A percentile compares a stretch with the other conserved stretches of the same genome.
Conservation (phyloP, 2,113 vertebrate genomes). For the Mugil cephalus region DNA sequence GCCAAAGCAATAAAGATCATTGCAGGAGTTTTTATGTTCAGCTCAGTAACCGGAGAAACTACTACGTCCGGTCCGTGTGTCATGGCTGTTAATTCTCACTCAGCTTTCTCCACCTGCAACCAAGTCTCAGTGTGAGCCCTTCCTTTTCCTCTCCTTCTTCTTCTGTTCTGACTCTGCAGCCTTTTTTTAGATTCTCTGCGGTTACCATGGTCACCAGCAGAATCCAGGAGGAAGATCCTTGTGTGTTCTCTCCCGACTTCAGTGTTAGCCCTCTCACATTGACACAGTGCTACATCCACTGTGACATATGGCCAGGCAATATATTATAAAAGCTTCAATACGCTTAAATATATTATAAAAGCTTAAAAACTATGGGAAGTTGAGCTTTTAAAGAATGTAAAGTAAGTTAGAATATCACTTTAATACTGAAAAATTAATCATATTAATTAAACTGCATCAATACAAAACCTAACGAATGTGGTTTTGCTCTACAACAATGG, state of each 20-base stretch:
- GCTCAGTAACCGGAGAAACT: neutral
- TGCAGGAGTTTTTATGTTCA: neutral
- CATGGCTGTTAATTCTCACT: neutral
- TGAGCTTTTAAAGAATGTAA: neutral
- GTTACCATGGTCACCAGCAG: slow-evolving; percentile 62
- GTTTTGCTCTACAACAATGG: no score
- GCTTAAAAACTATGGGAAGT: no score
- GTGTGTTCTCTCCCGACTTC: slow-evolving; percentile 15
- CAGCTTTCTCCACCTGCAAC: slow-evolving; percentile 5
- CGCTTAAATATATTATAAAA: neutral
- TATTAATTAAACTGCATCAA: no score
- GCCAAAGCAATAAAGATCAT: neutral
- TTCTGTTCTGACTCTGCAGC: slow-evolving; percentile 16
- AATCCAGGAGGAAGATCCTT: slow-evolving; percentile 34
- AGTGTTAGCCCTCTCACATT: slow-evolving; percentile 9
- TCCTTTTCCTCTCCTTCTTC: neutral
- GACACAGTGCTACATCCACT: neutral
- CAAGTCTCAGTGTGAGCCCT: slow-evolving; percentile 30
- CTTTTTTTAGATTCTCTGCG: slow-evolving; percentile 47
- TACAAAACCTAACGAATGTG: no score
- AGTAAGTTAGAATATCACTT: no score
- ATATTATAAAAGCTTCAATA: neutral
- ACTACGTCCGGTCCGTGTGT: neutral
- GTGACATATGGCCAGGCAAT: neutral
- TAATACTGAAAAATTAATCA: no score